Evolutionary conservation across 2,888 invertebrate species (phyloP).

Genomic region (Drosophila affinis): DNA sequence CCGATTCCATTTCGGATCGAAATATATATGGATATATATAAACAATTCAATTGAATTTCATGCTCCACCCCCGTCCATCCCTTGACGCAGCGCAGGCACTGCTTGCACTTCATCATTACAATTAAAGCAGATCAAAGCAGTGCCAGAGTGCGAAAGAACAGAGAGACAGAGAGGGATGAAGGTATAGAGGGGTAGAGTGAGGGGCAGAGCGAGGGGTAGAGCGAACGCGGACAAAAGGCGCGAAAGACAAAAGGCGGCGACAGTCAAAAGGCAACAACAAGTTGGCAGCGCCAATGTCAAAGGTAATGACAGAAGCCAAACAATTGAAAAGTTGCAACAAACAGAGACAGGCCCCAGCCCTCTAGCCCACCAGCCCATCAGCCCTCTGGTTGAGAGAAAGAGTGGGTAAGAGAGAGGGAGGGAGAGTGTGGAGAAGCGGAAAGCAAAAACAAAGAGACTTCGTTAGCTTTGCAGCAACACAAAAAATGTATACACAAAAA

Average conservation of each 20-base stretch:
- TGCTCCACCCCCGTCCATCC: slow-evolving; percentile 21
- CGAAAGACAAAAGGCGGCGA: slow-evolving; percentile 75
- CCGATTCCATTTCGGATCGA: not conserved
- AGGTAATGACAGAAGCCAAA: slow-evolving; percentile 77
- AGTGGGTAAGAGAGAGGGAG: not conserved
- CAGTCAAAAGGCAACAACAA: slow-evolving; percentile 75
- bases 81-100: slow-evolving; percentile 20
- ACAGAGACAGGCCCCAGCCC: slow-evolving; percentile 28
- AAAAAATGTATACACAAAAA: slow-evolving; percentile 16
- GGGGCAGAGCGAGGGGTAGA: not conserved
- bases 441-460: slow-evolving; percentile 68
- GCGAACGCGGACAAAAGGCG: slow-evolving; percentile 64
- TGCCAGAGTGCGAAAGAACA: slow-evolving; percentile 33
- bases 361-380: not conserved
- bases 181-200: slow-evolving; percentile 7
- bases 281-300: slow-evolving; percentile 68
- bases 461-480: slow-evolving; percentile 56
- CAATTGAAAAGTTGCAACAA: slow-evolving; percentile 79
- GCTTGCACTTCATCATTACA: slow-evolving; percentile 73
- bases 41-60: slow-evolving; percentile 50
- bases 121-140: slow-evolving; percentile 72
- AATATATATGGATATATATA: not conserved
- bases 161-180: slow-evolving; percentile 3
- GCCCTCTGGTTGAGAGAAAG: not conserved
- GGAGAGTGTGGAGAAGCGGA: slow-evolving; percentile 9